Evolutionary conservation across 2,797 vertebrate species (phyloP).

Genomic region (Peromyscus aztecus): DNA sequence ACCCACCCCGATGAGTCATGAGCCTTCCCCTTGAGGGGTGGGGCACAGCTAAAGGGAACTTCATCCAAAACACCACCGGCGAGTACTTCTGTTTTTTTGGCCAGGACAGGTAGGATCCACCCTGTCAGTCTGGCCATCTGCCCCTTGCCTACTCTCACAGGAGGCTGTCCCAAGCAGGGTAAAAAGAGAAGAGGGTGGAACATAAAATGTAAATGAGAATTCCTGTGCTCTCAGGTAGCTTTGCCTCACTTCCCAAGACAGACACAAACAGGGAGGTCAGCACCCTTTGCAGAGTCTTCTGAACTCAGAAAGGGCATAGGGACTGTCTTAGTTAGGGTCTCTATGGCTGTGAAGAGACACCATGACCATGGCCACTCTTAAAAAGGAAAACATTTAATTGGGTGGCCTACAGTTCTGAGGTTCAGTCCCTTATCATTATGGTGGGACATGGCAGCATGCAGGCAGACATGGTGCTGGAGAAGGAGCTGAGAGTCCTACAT

Average conservation of each 20-base stretch:
- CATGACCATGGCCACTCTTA: neutral
- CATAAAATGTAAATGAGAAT: neutral
- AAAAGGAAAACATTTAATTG: neutral
- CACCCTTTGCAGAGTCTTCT: neutral
- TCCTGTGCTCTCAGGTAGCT: neutral
- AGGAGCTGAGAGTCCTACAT: neutral
- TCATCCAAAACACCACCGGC: neutral
- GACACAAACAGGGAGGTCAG: neutral
- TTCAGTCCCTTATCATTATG: neutral
- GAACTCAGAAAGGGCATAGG: neutral
- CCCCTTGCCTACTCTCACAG: neutral
- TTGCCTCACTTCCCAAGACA: neutral
- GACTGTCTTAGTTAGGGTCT: neutral
- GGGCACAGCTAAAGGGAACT: neutral
- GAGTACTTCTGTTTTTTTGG: neutral
- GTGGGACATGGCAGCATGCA: neutral
- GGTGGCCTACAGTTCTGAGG: neutral
- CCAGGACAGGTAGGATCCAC: neutral
- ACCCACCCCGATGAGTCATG: neutral
- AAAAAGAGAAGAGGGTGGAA: neutral
- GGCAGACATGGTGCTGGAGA: neutral
- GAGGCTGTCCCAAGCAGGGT: neutral
- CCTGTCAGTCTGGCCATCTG: neutral
- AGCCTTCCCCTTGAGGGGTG: neutral
- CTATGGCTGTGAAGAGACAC: neutral